Evolutionary conservation across 2,113 vertebrate species (phyloP).

Genomic region (Nyctereutes procyonoides): DNA sequence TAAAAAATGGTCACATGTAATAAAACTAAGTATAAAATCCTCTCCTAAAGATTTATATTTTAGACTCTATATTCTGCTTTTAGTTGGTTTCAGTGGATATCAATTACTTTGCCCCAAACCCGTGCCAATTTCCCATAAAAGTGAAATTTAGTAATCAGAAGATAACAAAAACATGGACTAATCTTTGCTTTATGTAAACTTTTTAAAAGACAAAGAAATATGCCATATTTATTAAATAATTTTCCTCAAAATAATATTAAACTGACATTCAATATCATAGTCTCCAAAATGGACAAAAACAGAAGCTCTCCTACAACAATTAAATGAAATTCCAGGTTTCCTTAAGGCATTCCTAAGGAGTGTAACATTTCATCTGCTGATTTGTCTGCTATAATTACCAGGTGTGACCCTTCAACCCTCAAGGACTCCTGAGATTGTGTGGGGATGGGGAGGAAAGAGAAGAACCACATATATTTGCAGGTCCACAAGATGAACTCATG

Average conservation of each 20-base stretch:
- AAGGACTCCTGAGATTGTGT: not conserved
- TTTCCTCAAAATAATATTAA: conserved; percentile 47
- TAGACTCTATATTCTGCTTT: conserved; percentile 37
- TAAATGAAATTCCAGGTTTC: conserved; percentile 23
- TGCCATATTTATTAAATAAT: conserved; percentile 28
- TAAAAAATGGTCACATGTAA: conserved; percentile 14
- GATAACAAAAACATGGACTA: not conserved
- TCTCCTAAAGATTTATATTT: conserved; percentile 34
- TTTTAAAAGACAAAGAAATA: conserved; percentile 44
- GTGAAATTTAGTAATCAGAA: conserved; percentile 23
- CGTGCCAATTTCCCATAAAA: conserved; percentile 1
- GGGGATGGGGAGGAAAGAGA: not conserved
- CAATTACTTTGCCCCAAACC: conserved; percentile 38
- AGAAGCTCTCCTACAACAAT: conserved; percentile 52
- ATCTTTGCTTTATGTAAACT: conserved; percentile 19
- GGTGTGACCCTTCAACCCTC: not conserved
- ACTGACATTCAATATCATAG: conserved; percentile 22
- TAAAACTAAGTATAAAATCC: conserved; percentile 30
- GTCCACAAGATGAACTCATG: not conserved
- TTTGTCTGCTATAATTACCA: not conserved
- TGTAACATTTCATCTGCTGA: not conserved
- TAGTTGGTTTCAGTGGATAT: conserved; percentile 36
- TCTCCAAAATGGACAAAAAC: conserved; percentile 23
- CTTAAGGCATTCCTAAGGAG: conserved; percentile 12
- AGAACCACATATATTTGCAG: not conserved